A percentile compares a stretch with the other conserved stretches of the same genome.
These are phyloP conservation scores for Gallinago media DNA, from an alignment of 2,113 vertebrate species.

Conservation along the genomic window DNA sequence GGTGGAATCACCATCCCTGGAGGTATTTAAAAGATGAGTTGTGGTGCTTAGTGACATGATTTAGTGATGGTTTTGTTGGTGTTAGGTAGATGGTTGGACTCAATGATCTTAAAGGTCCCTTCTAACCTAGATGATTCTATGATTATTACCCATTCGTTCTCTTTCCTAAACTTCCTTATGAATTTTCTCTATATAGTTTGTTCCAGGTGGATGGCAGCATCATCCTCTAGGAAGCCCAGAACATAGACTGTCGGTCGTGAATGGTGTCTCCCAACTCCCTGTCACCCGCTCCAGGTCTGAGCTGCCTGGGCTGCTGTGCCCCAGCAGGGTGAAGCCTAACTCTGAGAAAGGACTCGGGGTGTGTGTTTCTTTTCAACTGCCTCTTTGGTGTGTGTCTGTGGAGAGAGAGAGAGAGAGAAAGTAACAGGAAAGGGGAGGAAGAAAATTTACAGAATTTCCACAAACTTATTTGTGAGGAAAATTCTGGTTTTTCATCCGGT, in stretches of 20 bases:
- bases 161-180: neutral
- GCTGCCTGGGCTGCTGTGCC: neutral
- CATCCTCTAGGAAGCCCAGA: fast-evolving
- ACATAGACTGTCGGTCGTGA: neutral
- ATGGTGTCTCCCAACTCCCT: neutral
- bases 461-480: fast-evolving
- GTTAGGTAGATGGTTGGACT: no score
- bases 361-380: neutral
- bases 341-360: fast-evolving
- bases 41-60: no score
- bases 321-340: neutral
- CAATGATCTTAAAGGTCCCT: no score
- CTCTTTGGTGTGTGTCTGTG: no score
- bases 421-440: neutral
- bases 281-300: neutral
- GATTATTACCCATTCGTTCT: neutral
- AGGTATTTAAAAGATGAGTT: no score
- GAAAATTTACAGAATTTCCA: neutral
- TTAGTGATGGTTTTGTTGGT: no score
- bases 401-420: neutral
- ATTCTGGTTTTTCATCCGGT: neutral
- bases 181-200: neutral
- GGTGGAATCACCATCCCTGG: no score
- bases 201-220: neutral
- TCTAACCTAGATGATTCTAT: no score